Percentiles rank a stretch among this genome's conserved stretches.
These are phyloP conservation scores for Holacanthella duospinosa DNA, from an alignment of 2,888 invertebrate species.

Conservation along the genomic window DNA sequence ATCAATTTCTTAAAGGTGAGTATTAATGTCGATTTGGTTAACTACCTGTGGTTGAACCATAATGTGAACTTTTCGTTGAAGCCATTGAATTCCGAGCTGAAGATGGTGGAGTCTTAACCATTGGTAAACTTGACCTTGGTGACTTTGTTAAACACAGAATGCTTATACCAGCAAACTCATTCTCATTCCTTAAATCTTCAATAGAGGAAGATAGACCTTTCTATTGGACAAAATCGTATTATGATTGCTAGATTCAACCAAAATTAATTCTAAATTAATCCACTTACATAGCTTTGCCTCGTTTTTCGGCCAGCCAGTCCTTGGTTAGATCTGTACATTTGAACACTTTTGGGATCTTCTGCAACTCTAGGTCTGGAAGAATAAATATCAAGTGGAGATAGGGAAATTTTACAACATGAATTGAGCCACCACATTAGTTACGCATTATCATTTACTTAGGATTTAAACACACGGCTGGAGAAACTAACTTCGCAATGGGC, in stretches of 20 bases:
- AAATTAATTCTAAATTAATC: not conserved
- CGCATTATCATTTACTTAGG: too few species aligned
- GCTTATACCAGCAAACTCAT: too few species aligned
- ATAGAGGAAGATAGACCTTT: not conserved
- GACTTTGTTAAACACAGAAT: not conserved
- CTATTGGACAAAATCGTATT: not conserved
- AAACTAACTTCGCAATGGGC: too few species aligned
- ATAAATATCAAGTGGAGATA: not conserved
- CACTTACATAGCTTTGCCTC: not conserved
- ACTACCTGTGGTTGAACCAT: too few species aligned
- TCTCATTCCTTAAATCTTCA: too few species aligned
- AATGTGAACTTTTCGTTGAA: too few species aligned
- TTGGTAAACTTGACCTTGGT: not conserved
- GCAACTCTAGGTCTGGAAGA: not conserved
- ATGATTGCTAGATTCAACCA: not conserved
- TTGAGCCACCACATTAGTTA: too few species aligned
- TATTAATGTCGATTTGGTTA: too few species aligned
- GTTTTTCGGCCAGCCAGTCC: not conserved
- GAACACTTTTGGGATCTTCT: not conserved
- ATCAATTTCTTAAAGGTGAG: too few species aligned
- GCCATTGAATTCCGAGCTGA: too few species aligned
- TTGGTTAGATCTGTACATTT: not conserved
- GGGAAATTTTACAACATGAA: too few species aligned
- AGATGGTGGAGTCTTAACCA: too few species aligned
- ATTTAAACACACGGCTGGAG: conserved; percentile 31